Evolutionary conservation across 92 coral and sea anemone species (phyloP).

Genomic region (Phenganax stokvisi): DNA sequence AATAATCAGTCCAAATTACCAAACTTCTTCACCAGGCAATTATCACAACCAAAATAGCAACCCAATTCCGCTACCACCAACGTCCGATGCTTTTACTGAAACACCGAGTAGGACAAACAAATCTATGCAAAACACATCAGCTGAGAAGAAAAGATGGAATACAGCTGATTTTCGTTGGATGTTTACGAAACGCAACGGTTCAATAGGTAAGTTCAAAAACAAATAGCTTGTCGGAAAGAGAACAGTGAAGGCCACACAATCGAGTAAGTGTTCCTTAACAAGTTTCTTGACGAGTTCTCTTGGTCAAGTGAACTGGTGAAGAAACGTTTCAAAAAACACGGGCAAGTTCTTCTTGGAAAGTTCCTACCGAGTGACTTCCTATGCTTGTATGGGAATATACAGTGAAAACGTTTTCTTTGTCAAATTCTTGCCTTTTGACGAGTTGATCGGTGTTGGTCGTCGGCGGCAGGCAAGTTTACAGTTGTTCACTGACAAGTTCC

Average conservation of each 20-base stretch:
- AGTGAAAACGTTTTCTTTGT: too few species aligned
- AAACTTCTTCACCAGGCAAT: constrained; percentile 2
- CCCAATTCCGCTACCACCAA: constrained; percentile 9
- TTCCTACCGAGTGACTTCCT: too few species aligned
- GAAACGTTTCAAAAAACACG: too few species aligned
- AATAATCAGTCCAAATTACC: constrained; percentile 16
- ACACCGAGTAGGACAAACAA: constrained; percentile 6
- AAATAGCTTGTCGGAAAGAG: neutral
- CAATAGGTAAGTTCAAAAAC: constrained; percentile 13
- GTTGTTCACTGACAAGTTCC: too few species aligned
- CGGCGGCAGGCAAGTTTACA: too few species aligned
- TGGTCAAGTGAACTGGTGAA: too few species aligned
- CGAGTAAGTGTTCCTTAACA: neutral
- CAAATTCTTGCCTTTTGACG: too few species aligned
- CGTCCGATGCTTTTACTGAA: neutral
- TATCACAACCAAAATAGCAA: constrained; percentile 14
- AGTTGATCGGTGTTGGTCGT: too few species aligned
- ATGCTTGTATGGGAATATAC: too few species aligned
- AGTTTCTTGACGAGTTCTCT: neutral
- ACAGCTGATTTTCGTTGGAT: constrained; percentile 99
- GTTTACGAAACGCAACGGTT: constrained; percentile 92
- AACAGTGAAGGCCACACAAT: neutral
- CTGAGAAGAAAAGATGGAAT: constrained; percentile 94
- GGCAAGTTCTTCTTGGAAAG: too few species aligned
- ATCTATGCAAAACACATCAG: neutral